phyloP scores from a whole-genome alignment of 1,140 invertebrate species.

The Agrilus planipennis region DNA sequence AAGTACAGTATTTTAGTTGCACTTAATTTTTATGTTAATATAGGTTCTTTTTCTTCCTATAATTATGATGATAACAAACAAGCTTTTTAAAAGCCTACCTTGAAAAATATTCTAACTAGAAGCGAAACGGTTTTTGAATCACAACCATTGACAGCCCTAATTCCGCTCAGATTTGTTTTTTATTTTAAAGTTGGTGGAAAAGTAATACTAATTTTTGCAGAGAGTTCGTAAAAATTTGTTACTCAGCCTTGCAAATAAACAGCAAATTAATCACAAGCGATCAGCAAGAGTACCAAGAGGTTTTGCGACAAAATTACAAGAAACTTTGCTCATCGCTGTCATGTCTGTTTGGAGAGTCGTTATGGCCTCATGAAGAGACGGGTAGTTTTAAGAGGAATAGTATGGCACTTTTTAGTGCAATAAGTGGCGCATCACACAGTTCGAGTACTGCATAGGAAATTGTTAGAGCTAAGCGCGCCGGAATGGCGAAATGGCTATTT shows the following conservation, averaged over 20 bases:
- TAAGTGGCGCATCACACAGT: constrained; percentile 52
- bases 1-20: no score
- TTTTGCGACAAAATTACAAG: constrained; percentile 70
- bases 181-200: constrained; percentile 1
- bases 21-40: no score
- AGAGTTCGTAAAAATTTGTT: constrained; percentile 78
- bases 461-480: no score
- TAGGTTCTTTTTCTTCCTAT: no score
- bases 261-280: constrained; percentile 71
- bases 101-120: no score
- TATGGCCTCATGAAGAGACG: constrained; percentile 52
- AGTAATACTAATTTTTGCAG: constrained; percentile 40
- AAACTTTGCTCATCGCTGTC: constrained; percentile 72
- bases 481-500: no score
- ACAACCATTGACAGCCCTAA: no score
- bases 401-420: constrained; percentile 53
- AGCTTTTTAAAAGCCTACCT: not conserved
- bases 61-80: no score
- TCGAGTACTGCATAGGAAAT: constrained; percentile 52
- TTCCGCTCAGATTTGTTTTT: no score
- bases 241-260: constrained; percentile 77
- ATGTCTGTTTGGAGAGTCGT: constrained; percentile 52
- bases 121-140: no score
- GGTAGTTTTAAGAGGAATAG: constrained; percentile 50
- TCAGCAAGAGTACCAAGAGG: constrained; percentile 82